Base-by-base conservation (phyloP, 2,888 invertebrate genomes). In the Pedicia rivosa region DNA sequence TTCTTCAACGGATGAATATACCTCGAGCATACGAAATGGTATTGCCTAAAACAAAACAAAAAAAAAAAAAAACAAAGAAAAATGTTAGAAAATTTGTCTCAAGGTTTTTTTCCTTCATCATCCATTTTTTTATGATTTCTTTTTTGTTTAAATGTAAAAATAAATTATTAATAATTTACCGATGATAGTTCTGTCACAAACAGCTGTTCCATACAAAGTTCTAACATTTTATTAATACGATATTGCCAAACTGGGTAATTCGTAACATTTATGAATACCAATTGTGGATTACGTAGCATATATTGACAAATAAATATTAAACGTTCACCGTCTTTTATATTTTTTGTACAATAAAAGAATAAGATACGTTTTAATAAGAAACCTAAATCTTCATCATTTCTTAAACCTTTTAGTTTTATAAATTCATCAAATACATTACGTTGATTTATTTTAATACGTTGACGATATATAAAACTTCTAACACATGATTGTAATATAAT, bases 401-500 rank as follows among this genome's bases (percentile, higher is more conserved):
- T 55, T 54, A 35, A 64, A 55, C 38, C 72, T 55, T 16, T 63
- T 55, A 41, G 58, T 60, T 30, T 66, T 64, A 38, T 30, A 65
- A 26, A 63, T 19, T 62, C 62, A 52, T 88, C 86, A 61, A 83
- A 91, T 35, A 73, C 65, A 33, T 63, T 59, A 35, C 88, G 66
- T 50, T 80, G 72, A 39, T 63, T 54, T 36, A 72, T 66, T 56
- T 79, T 81, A 42, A 72, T 66, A 27, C 68, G 66, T 54, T 76
- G 75, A 19, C 86, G 66, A 25, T 68, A 65, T 16, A 84, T 62
- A 48, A 78, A 86, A 46, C 86, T 81, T 41, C 87, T 66, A 6
- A 77, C 72, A 57, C 72, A 75, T 1, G 86, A 81, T 59, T 92
- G 91, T 40, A 92, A 74, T 51, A 78, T 74, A 44, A 83, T 67